Evolutionary conservation across 2,888 invertebrate genomes (phyloP).

Genomic region (Macaria notata): DNA sequence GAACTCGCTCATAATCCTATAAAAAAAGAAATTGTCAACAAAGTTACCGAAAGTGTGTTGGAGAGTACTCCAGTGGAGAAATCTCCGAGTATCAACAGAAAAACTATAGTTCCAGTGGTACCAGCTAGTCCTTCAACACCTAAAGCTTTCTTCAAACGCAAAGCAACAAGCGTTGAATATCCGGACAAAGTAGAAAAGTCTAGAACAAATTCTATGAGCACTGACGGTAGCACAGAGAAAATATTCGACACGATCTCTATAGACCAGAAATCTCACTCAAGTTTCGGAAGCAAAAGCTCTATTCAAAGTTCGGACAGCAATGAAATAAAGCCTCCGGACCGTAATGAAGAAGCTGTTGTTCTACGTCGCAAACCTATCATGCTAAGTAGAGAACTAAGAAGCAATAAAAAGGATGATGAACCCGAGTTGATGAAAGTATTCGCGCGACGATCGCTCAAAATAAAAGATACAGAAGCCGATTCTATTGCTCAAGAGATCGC

Average conservation of each 20-base stretch:
- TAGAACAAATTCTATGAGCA: slow-evolving; percentile 66
- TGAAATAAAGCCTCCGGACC: slow-evolving; percentile 65
- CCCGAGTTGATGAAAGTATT: slow-evolving; percentile 92
- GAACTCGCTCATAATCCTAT: slow-evolving; percentile 29
- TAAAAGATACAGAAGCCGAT: slow-evolving; percentile 87
- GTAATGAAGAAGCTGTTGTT: slow-evolving; percentile 75
- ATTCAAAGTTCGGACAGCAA: slow-evolving; percentile 75
- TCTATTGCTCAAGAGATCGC: slow-evolving; percentile 82
- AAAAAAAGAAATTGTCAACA: slow-evolving; percentile 53
- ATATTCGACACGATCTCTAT: slow-evolving; percentile 74
- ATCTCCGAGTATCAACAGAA: slow-evolving; percentile 49
- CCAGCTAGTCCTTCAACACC: slow-evolving; percentile 69
- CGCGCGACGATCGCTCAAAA: slow-evolving; percentile 89
- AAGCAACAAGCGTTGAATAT: slow-evolving; percentile 80
- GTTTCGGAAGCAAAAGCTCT: slow-evolving; percentile 76
- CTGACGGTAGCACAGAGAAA: slow-evolving; percentile 71
- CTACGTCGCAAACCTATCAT: slow-evolving; percentile 81
- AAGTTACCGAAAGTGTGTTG: slow-evolving; percentile 47
- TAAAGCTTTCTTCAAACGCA: slow-evolving; percentile 77
- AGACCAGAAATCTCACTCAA: slow-evolving; percentile 73
- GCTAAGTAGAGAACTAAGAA: slow-evolving; percentile 61
- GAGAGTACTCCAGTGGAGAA: slow-evolving; percentile 50
- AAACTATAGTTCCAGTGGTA: slow-evolving; percentile 42
- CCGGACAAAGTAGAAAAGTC: slow-evolving; percentile 71
- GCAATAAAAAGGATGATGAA: slow-evolving; percentile 84